phyloP scores from a whole-genome alignment of 35 echinoderm and acorn worm genomes.

The Anneissia japonica region DNA sequence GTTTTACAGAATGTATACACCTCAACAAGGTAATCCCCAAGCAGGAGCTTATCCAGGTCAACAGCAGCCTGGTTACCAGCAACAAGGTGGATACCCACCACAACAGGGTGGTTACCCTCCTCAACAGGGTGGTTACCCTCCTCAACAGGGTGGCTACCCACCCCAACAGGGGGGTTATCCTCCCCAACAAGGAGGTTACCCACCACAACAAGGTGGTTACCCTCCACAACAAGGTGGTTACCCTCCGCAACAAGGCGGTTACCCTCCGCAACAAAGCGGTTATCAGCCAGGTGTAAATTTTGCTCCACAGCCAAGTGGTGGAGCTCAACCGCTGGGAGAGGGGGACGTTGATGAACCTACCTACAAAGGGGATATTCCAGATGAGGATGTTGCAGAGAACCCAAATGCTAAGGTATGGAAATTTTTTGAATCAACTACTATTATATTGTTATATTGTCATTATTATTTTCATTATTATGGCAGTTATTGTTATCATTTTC shows the following conservation, averaged over 20 bases:
- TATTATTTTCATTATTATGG: no score
- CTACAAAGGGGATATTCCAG: conserved; percentile 1
- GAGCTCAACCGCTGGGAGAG: neutral
- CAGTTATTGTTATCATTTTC: no score
- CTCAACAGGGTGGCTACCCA: neutral
- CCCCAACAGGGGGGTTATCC: neutral
- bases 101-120: neutral
- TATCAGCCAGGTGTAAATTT: no score
- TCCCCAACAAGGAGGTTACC: neutral
- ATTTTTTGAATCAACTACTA: neutral
- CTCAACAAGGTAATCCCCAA: neutral
- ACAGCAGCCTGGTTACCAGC: neutral
- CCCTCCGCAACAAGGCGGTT: no score
- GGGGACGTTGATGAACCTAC: neutral
- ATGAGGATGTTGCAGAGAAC: neutral
- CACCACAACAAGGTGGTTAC: neutral
- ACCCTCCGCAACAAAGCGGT: no score
- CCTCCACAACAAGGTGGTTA: neutral
- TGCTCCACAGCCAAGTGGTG: neutral
- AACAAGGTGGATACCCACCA: neutral
- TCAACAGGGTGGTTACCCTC: neutral
- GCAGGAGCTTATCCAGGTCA: neutral
- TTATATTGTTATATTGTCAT: no score
- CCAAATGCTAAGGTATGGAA: neutral
- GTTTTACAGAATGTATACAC: neutral